Evolutionary conservation across 2,888 invertebrate species (phyloP).

Genomic region (Eristalis arbustorum): DNA sequence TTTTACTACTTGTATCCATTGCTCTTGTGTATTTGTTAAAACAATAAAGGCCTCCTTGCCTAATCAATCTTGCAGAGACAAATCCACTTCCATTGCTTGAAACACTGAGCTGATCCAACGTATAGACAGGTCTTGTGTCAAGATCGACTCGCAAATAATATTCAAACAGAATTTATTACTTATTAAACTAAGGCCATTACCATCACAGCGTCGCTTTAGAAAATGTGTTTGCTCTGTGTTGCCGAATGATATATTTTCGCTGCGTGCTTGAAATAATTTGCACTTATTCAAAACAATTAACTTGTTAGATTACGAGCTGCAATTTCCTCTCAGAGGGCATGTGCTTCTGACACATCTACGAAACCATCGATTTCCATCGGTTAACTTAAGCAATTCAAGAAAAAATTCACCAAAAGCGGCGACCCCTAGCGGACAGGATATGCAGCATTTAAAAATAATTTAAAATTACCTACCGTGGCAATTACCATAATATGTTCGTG

Average conservation of each 20-base stretch:
- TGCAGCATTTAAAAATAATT: slow-evolving; percentile 64
- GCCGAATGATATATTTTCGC: slow-evolving; percentile 64
- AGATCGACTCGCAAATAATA: not conserved
- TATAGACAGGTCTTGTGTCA: not conserved
- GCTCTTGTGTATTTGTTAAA: slow-evolving; percentile 1
- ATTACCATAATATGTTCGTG: slow-evolving; percentile 42
- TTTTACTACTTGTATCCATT: not conserved
- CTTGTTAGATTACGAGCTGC: slow-evolving; percentile 64
- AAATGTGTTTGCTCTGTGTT: slow-evolving; percentile 26
- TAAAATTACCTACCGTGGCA: slow-evolving; percentile 48
- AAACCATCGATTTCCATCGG: not conserved
- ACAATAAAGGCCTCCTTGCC: slow-evolving; percentile 25
- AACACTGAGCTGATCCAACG: too few species aligned
- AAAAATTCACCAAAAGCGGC: not conserved
- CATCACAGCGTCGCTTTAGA: not conserved
- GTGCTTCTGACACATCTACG: not conserved
- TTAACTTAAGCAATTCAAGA: too few species aligned
- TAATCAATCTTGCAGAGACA: too few species aligned
- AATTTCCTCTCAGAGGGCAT: slow-evolving; percentile 3
- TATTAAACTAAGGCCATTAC: not conserved
- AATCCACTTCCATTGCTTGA: too few species aligned
- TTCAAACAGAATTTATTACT: not conserved
- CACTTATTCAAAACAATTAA: slow-evolving; percentile 69
- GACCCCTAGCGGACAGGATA: not conserved
- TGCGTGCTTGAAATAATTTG: slow-evolving; percentile 69